Conservation (phyloP, 2,797 vertebrate species). For the Pterois miles region DNA sequence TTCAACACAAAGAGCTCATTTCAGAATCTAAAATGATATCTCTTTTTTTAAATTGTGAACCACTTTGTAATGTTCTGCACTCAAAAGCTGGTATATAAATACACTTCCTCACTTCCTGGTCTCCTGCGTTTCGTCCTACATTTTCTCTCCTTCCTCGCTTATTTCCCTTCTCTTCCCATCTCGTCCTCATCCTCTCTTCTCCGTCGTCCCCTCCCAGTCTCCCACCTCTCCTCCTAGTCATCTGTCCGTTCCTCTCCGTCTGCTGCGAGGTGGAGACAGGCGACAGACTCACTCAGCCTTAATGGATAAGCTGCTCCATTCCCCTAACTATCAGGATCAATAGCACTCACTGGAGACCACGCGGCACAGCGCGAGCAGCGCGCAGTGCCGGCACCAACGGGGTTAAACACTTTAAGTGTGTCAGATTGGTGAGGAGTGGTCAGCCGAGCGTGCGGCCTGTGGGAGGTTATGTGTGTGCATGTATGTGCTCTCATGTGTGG, state of each 20-base stretch:
- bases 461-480: slow-evolving; percentile 6
- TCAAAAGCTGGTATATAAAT: too few relatives aligned
- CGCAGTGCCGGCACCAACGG: background rate
- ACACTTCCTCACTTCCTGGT: too few relatives aligned
- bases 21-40: background rate
- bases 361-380: background rate
- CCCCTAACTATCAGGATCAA: slow-evolving; percentile 55
- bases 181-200: background rate
- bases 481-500: slow-evolving; percentile 22
- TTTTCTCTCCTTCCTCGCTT: background rate
- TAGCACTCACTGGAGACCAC: slow-evolving; percentile 51
- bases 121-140: background rate
- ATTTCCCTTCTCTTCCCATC: background rate
- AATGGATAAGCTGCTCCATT: slow-evolving; percentile 61
- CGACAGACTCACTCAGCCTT: slow-evolving; percentile 49
- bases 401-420: slow-evolving; percentile 57
- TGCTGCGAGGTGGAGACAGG: slow-evolving; percentile 32
- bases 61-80: too few relatives aligned
- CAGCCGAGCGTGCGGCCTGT: slow-evolving; percentile 21
- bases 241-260: slow-evolving; percentile 22
- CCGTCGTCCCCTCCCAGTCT: background rate
- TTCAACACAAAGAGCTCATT: too few relatives aligned
- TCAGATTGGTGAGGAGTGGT: slow-evolving; percentile 41
- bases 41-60: background rate
- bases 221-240: slow-evolving; percentile 22